These are phyloP conservation scores for Branchellion lobata DNA, from an alignment of 2,888 invertebrate species.

Conservation along the genomic window DNA sequence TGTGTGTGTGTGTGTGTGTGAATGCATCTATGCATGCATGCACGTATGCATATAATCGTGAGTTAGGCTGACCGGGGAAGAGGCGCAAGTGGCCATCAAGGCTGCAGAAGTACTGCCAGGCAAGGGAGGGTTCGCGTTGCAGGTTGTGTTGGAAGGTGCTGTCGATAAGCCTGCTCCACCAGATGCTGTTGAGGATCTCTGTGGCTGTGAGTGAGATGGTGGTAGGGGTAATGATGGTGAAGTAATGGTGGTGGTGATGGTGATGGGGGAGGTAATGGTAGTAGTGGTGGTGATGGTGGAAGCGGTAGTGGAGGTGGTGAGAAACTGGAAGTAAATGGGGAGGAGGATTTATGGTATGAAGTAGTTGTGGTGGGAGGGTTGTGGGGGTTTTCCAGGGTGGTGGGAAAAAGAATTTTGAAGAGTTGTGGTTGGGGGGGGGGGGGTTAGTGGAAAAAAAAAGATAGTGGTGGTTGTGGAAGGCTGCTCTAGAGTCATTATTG, in stretches of 20 bases:
- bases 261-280: not conserved
- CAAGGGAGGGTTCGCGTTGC: slow-evolving; percentile 80
- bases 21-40: no score
- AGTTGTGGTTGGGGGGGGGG: no score
- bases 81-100: slow-evolving; percentile 86
- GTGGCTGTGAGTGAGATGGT: slow-evolving; percentile 58
- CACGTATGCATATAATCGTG: no score
- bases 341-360: no score
- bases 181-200: slow-evolving; percentile 83
- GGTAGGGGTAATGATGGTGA: not conserved
- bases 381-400: no score
- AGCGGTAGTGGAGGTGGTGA: not conserved
- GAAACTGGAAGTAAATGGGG: no score
- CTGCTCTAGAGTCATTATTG: no score
- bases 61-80: slow-evolving; percentile 87
- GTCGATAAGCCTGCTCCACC: slow-evolving; percentile 86
- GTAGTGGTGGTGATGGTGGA: not conserved
- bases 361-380: no score
- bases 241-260: not conserved
- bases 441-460: no score
- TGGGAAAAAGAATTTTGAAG: no score
- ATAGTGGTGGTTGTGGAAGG: no score
- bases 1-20: no score
- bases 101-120: slow-evolving; percentile 97
- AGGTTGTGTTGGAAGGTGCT: slow-evolving; percentile 81